Base-by-base conservation (phyloP, 2,797 vertebrate species). In the Pantherophis alleghaniensis region DNA sequence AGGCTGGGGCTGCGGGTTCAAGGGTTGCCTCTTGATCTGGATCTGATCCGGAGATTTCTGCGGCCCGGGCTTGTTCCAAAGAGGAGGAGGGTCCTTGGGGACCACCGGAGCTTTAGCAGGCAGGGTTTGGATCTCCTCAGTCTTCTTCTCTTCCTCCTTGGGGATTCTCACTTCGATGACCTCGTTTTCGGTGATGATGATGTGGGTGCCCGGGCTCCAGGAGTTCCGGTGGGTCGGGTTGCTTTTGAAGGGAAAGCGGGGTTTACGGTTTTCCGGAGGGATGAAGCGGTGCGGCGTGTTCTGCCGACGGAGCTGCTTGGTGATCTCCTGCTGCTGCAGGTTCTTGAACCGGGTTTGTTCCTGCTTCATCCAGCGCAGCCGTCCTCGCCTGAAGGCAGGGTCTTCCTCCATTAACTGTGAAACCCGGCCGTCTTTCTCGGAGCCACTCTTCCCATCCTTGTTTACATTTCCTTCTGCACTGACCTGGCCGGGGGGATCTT, bases 171-270 rank as follows among this genome's bases (percentile, higher is more conserved):
- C 98, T 96, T 99, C 99, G 20, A 99, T 98, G 12, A 99, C 99
- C 96, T 99, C 98, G 89, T 99, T 96, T 92, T 99, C 99, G 5
- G 99, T 99, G 94, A 99, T 99, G 87, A 99, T 99, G 91, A 99
- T 99, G 42, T 99, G 99, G 0, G 99, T 99, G 42, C 99, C 99
- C 0, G 99, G 99, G 89, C 99, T 99, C 99, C 99, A 99, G 0
- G 99, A 99, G 97, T 99, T 99, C 95, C 99, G 98, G 96, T 99
- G 99, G 53, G 98, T 99, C 26, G 99, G 99, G 95, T 99, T 99
- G 97, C 99, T 99, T 97, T 98, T 99, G 97, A 99, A 99, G n/a
- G 99, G 99, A 94, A 99, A 99, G 1, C 99, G 99, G 2, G 99
- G 98, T 95, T 99, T 99, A 91, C 99, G 99, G 90, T 99, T 99